Evolutionary conservation across 2,113 vertebrate species (phyloP).

Genomic region (Sinosuthora webbiana): DNA sequence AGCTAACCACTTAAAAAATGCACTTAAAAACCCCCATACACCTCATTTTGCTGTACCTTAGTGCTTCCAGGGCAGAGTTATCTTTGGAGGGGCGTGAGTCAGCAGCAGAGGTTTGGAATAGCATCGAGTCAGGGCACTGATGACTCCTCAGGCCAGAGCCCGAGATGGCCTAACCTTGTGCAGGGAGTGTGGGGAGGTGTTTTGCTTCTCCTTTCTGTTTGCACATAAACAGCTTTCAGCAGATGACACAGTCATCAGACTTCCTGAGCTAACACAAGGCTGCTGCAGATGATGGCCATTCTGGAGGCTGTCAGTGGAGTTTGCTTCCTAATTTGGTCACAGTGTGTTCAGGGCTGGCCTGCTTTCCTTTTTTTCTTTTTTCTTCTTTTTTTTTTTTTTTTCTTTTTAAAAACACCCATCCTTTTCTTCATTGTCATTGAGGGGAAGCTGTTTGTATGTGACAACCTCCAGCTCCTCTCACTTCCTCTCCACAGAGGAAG

Average conservation of each 20-base stretch:
- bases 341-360: constrained; percentile 51
- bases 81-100: background rate
- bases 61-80: background rate
- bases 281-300: constrained; percentile 14
- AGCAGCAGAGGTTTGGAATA: background rate
- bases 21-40: background rate
- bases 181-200: background rate
- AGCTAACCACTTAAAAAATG: background rate
- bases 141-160: background rate
- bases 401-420: background rate
- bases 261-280: constrained; percentile 43
- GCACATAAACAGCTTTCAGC: constrained; percentile 45
- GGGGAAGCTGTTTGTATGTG: constrained; percentile 67
- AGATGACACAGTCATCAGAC: constrained; percentile 53
- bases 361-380: constrained; percentile 48
- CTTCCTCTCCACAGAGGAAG: constrained; percentile 71
- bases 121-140: background rate
- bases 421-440: constrained; percentile 38
- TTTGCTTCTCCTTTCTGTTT: constrained; percentile 55
- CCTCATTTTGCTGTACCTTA: background rate
- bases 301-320: constrained; percentile 42
- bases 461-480: constrained; percentile 51
- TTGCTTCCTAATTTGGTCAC: constrained; percentile 82
- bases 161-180: background rate
- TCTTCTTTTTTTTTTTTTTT: background rate